Evolutionary conservation across 2,888 invertebrate genomes (phyloP), one percentile per base, ranked within the genome.

Genomic region (Cynaeus angustus): DNA sequence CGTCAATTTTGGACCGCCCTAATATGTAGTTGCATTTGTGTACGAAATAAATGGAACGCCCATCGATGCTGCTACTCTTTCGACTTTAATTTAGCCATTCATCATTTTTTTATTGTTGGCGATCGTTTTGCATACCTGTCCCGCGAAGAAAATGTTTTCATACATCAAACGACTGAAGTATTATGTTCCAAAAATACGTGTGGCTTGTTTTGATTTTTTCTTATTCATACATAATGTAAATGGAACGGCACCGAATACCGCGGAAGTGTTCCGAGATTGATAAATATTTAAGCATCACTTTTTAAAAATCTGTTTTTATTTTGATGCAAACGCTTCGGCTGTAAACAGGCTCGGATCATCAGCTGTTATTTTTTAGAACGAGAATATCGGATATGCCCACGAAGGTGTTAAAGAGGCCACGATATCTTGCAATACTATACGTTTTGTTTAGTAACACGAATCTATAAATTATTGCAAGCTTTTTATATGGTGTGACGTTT

Each of bases 1-100:
- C 37, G 37, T 37, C 37, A 13, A 8, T 8, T 50, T 50, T 10
- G 50, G 30, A 30, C 14, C 50, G 50, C 50, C 50, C 50, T 50
- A 50, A 50, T 30, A 28, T 50, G 28, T 30, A 9, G 50, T 30
- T 10, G 50, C 50, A 30, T 50, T 50, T 50, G 8, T 21, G 9
- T 46, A 9, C 21, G 9, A 16, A 46, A 46, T 16, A 9, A 21
- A 16, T 10, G 43, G 9, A 21, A n/a, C 46, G 46, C 46, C 46
- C 46, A 46, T 46, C 46, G 6, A 1, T 16, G 21, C 46, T 46
- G 33, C 33, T 33, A n/a, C 33, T 33, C 33, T 33, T 7, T 33
- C 6, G 33, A 41, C 41, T 13, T 41, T 41, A 41, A 41, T 41
- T 41, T 41, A 13, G 41, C 12, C 41, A 41, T 41, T 41, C 41